phyloP scores from a whole-genome alignment of 1,140 invertebrate genomes.

The Chionoecetes opilio region DNA sequence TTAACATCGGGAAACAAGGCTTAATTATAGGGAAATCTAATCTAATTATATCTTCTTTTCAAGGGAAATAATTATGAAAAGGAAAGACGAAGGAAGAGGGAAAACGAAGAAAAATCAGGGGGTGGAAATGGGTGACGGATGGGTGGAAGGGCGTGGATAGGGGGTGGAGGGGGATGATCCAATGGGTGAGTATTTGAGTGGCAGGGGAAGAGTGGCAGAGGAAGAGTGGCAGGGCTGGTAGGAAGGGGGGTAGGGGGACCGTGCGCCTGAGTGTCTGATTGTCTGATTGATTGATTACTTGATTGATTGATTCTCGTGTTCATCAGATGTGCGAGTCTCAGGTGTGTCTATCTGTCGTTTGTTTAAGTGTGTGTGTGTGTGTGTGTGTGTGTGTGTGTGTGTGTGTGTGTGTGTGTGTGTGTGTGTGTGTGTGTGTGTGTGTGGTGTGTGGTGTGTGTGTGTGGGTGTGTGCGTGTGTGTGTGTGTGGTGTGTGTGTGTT shows the following conservation, averaged over 20 bases:
- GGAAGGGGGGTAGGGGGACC: neutral
- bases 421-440: neutral
- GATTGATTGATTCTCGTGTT: neutral
- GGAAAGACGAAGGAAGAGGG: neutral
- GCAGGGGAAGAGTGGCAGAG: neutral
- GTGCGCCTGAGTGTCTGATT: neutral
- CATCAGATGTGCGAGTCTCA: neutral
- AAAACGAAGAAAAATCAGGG: neutral
- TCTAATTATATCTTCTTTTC: no score
- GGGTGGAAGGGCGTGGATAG: neutral
- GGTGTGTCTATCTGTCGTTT: neutral
- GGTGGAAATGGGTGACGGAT: neutral
- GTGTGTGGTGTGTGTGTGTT: neutral
- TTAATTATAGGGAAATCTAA: neutral
- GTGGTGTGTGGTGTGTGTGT: no score
- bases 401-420: conserved; percentile 27
- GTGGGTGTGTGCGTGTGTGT: neutral
- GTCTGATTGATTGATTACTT: no score
- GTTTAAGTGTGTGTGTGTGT: neutral
- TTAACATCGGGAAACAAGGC: neutral
- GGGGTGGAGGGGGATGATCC: neutral
- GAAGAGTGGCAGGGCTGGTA: neutral
- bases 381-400: conserved; percentile 27
- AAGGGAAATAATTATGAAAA: neutral
- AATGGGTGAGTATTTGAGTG: no score